These are phyloP conservation scores for Aegithalos caudatus DNA, from an alignment of 2,113 vertebrate species.

Conservation along the genomic window DNA sequence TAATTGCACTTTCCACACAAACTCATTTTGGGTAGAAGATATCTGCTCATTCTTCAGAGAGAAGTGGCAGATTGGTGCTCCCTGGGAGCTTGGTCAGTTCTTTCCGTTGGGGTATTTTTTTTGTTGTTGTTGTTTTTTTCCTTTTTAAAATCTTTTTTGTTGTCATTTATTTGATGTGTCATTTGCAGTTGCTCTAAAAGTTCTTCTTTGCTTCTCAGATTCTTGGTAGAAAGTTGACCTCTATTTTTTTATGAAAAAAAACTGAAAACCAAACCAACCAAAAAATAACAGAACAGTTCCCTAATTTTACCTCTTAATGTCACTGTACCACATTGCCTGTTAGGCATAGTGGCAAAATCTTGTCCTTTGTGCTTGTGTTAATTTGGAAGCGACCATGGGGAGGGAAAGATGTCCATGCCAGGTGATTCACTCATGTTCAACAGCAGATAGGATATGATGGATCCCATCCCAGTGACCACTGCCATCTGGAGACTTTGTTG, in stretches of 20 bases:
- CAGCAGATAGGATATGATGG: not conserved
- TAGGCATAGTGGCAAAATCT: not conserved
- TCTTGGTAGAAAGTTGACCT: not conserved
- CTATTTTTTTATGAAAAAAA: not conserved
- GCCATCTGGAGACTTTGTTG: not conserved
- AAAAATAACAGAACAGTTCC: not conserved
- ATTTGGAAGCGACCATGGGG: not conserved
- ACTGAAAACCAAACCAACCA: not conserved
- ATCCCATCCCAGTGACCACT: not conserved
- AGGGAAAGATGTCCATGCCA: not conserved
- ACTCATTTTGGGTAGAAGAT: not conserved
- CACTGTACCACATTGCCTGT: not conserved
- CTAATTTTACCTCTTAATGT: not conserved
- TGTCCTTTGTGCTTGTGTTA: not conserved
- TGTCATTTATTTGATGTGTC: not conserved
- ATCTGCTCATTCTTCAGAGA: not conserved
- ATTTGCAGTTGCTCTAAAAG: not conserved
- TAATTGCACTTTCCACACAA: not conserved
- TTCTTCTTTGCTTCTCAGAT: not conserved
- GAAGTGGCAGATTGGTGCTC: not conserved
- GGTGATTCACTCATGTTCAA: not conserved
- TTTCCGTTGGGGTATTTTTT: not conserved
- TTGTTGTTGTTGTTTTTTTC: not conserved
- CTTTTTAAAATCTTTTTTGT: not conserved
- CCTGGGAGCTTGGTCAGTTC: not conserved